Base-by-base conservation (phyloP, 1,140 invertebrate species). In the Mylabris phalerata region DNA sequence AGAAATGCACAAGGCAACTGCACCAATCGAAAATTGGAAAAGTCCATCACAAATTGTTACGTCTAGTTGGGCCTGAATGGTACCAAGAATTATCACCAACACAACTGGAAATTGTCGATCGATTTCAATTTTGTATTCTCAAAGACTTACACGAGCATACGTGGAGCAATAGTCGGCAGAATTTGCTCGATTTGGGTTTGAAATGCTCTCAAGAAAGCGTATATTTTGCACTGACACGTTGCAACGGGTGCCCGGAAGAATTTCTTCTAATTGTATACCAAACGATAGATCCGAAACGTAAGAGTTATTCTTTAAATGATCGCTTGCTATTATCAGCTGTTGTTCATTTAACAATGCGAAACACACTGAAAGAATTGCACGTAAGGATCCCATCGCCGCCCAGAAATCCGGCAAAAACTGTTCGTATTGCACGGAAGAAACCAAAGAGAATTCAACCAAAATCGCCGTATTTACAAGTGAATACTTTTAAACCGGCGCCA, bases 341-440 rank as follows among this genome's bases (percentile, higher is more conserved):
- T 5, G 65, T 65, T 13, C 71, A 72, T 64, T 49, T 73, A 13
- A 65, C 63, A 3, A 67, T 73, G 47, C 50, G 50, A 43, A 25
- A 60, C n/a, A 71, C 69, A 19, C 54, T 73, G 11, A 62, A 61
- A 49, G 72, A 73, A 59, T 51, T 72, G 10, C 72, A 73, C 54
- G 48, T 72, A 6, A 56, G 72, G 40, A 68, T 72, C 40, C 72
- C 72, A 10, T 73, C 72, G 10, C 72, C 72, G 13, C 72, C 72
- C 43, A 54, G 38, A 25, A 42, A 25, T 41, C 55, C 40, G 51
- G 46, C 42, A 25, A 24, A 39, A 10, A 6, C 3, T 24, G 19
- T 5, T 4, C 47, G 26, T 10, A 24, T 9, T 9, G 41, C 38
- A 51, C 52, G 54, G 46, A 54, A 50, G 39, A 56, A 50, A 49